Percentiles rank a stretch among this genome's conserved stretches.
These are phyloP conservation scores for Amphiura filiformis DNA, from an alignment of 35 echinoderm and acorn worm genomes.

Conservation along the genomic window DNA sequence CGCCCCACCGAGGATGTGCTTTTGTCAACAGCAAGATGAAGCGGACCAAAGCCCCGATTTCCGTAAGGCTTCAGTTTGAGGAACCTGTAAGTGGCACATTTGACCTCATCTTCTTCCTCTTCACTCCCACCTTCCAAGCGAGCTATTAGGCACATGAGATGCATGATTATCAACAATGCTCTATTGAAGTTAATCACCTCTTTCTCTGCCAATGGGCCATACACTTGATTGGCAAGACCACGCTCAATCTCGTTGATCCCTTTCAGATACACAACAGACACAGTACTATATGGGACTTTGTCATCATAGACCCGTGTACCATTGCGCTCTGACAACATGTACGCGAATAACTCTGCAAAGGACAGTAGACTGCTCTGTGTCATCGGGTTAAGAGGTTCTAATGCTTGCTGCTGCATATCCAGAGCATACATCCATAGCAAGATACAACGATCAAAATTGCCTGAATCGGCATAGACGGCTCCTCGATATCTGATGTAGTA, in stretches of 20 bases:
- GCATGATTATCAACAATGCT: conserved; percentile 84
- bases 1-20: conserved; percentile 87
- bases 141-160: conserved; percentile 88
- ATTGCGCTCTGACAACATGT: conserved; percentile 89
- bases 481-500: conserved; percentile 98
- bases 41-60: conserved; percentile 47
- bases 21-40: conserved; percentile 86
- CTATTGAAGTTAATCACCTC: conserved; percentile 83
- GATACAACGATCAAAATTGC: conserved; percentile 95
- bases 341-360: conserved; percentile 96
- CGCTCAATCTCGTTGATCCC: conserved; percentile 63
- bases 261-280: conserved; percentile 68
- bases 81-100: conserved; percentile 69
- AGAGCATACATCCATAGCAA: conserved; percentile 98
- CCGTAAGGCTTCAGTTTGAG: conserved; percentile 67
- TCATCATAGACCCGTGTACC: conserved; percentile 67
- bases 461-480: conserved; percentile 95
- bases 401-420: conserved; percentile 89
- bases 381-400: conserved; percentile 98
- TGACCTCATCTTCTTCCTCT: conserved; percentile 53
- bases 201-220: conserved; percentile 70
- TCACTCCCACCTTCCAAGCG: conserved; percentile 55
- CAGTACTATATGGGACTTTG: conserved; percentile 47
- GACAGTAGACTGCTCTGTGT: conserved; percentile 98
- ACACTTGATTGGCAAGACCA: conserved; percentile 23